Conservation (phyloP, 2,888 invertebrate genomes). For the Drosophila maculinotata region DNA sequence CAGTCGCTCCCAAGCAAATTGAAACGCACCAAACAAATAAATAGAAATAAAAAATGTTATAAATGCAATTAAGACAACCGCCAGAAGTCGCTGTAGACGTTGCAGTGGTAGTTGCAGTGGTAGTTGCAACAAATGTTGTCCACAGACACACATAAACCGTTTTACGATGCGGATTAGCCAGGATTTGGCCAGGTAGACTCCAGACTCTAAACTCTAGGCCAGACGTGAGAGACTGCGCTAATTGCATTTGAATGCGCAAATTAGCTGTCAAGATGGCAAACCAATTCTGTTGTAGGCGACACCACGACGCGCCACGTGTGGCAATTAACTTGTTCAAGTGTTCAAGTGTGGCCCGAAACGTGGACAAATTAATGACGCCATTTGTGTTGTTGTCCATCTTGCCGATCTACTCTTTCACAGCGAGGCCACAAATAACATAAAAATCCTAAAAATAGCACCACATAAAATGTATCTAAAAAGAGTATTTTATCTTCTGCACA, state of each 20-base stretch:
- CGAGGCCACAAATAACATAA: constrained; percentile 33
- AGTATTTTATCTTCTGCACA: no score
- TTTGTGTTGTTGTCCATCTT: neutral
- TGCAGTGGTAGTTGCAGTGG: constrained; percentile 6
- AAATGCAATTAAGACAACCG: constrained; percentile 45
- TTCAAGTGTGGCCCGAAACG: constrained; percentile 5
- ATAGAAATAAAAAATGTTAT: neutral
- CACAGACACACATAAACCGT: constrained; percentile 19
- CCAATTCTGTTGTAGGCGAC: constrained; percentile 25
- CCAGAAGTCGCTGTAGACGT: neutral
- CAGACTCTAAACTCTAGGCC: constrained; percentile 3
- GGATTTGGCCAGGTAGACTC: constrained; percentile 33
- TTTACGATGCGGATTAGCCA: constrained; percentile 45
- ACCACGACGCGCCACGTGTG: constrained; percentile 36
- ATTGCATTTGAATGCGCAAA: constrained; percentile 66
- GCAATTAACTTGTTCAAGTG: constrained; percentile 54
- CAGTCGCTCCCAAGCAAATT: neutral
- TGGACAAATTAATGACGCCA: constrained; percentile 15
- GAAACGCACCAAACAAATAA: constrained; percentile 19
- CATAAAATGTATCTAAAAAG: constrained; percentile 10
- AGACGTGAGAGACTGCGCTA: constrained; percentile 31
- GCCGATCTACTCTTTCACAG: constrained; percentile 13
- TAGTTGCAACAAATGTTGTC: constrained; percentile 23
- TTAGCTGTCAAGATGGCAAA: constrained; percentile 41
- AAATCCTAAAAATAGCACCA: constrained; percentile 21